These are phyloP conservation scores for Pseudotriccus pelzelni DNA, from an alignment of 2,797 vertebrate species.

Conservation along the genomic window DNA sequence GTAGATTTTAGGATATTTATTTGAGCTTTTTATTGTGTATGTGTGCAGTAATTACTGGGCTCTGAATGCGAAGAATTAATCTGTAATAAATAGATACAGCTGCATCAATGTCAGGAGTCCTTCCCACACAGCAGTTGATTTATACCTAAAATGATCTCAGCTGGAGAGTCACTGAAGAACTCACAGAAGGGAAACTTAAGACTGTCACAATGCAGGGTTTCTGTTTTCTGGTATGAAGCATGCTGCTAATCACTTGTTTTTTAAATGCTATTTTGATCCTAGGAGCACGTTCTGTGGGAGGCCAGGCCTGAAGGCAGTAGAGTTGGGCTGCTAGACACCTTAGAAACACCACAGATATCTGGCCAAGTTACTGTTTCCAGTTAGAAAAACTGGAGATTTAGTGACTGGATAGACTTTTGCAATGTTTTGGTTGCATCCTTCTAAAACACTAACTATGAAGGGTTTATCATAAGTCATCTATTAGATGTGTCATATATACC, in stretches of 20 bases:
- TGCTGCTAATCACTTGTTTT: neutral
- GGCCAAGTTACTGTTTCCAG: neutral
- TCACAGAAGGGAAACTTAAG: neutral
- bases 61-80: neutral
- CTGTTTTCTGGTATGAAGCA: neutral
- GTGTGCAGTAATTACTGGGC: neutral
- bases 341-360: neutral
- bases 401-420: neutral
- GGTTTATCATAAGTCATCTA: neutral
- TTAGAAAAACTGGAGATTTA: neutral
- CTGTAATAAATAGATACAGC: neutral
- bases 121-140: neutral
- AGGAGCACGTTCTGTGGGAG: neutral
- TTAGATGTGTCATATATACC: neutral
- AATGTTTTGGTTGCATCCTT: neutral
- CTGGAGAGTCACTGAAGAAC: neutral
- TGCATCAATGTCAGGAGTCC: neutral
- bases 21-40: neutral
- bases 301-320: neutral
- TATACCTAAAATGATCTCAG: neutral
- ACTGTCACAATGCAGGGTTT: neutral
- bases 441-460: neutral
- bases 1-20: neutral
- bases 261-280: neutral
- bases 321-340: neutral